A percentile compares a stretch with the other conserved stretches of the same genome.
Conservation (phyloP, 2,888 invertebrate genomes). For the Eristalis pertinax region DNA sequence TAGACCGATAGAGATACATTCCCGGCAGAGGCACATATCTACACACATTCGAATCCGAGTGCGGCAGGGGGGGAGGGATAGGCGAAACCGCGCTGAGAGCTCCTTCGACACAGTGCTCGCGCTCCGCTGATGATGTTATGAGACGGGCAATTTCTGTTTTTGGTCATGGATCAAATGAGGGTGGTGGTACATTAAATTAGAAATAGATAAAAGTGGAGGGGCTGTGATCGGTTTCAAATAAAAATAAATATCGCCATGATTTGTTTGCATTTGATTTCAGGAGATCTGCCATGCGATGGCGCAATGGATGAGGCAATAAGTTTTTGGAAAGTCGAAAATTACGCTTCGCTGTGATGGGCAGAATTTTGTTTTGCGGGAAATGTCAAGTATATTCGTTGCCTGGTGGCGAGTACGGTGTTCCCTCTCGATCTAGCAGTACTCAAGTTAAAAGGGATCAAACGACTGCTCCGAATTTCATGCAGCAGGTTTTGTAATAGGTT, state of each 20-base stretch:
- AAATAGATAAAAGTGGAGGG: conserved; percentile 22
- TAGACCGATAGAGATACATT: conserved; percentile 41
- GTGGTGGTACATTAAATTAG: conserved; percentile 18
- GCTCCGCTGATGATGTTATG: conserved; percentile 10
- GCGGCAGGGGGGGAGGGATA: not conserved
- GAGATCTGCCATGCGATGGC: not conserved
- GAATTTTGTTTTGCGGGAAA: not conserved
- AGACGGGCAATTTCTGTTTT: conserved; percentile 4
- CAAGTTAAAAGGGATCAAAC: too few relatives aligned
- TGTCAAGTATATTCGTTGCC: not conserved
- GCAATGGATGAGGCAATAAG: not conserved
- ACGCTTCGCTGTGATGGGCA: not conserved
- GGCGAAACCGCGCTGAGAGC: not conserved
- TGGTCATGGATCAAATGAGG: conserved; percentile 8
- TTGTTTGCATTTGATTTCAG: conserved; percentile 7
- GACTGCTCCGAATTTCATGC: too few relatives aligned
- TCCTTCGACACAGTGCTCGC: not conserved
- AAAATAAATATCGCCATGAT: conserved; percentile 26
- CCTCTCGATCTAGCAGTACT: too few relatives aligned
- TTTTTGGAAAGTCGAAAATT: not conserved
- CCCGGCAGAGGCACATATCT: not conserved
- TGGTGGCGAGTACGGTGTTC: too few relatives aligned
- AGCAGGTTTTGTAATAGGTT: too few relatives aligned
- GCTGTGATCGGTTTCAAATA: conserved; percentile 30
- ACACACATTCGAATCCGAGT: not conserved